A percentile compares a stretch with the other conserved stretches of the same genome.
These are phyloP conservation scores for Geotrupes spiniger DNA, from an alignment of 2,888 invertebrate genomes.

Conservation along the genomic window DNA sequence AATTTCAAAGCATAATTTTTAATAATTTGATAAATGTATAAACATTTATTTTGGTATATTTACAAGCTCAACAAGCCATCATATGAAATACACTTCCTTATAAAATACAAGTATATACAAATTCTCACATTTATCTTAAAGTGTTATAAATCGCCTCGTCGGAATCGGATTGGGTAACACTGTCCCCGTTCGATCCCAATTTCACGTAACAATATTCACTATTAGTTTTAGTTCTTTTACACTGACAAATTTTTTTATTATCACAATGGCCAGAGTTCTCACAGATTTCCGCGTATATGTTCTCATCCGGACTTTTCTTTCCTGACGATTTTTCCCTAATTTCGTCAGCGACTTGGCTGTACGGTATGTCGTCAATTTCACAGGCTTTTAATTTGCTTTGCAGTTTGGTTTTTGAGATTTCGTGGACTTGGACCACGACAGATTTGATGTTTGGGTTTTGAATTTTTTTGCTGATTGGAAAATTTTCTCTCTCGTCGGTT, in stretches of 20 bases:
- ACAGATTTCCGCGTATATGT: constrained; percentile 71
- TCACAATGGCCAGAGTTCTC: constrained; percentile 35
- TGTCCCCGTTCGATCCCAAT: constrained; percentile 47
- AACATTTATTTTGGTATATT: constrained; percentile 21
- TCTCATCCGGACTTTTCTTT: constrained; percentile 53
- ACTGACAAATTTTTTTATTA: constrained; percentile 37
- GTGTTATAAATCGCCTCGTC: constrained; percentile 50
- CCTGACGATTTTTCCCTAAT: constrained; percentile 42
- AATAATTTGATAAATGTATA: constrained; percentile 6
- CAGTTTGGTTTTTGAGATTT: constrained; percentile 54
- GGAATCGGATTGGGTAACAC: constrained; percentile 47
- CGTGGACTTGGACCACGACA: constrained; percentile 52
- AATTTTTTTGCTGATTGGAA: constrained; percentile 12
- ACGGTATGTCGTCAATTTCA: constrained; percentile 62
- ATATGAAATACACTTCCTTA: constrained; percentile 13
- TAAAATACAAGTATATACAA: constrained; percentile 16
- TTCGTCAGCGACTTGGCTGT: constrained; percentile 69
- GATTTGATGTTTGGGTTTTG: constrained; percentile 31
- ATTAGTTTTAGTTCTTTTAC: constrained; percentile 35
- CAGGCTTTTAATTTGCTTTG: constrained; percentile 18
- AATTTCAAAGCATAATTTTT: too few relatives aligned
- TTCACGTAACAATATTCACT: constrained; percentile 45
- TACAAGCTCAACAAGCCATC: constrained; percentile 13
- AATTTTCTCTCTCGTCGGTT: constrained; percentile 19
- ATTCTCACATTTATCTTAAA: constrained; percentile 35